A percentile compares a stretch with the other conserved stretches of the same genome.
phyloP scores from a whole-genome alignment of 1,140 invertebrate genomes.

The Atta cephalotes region DNA sequence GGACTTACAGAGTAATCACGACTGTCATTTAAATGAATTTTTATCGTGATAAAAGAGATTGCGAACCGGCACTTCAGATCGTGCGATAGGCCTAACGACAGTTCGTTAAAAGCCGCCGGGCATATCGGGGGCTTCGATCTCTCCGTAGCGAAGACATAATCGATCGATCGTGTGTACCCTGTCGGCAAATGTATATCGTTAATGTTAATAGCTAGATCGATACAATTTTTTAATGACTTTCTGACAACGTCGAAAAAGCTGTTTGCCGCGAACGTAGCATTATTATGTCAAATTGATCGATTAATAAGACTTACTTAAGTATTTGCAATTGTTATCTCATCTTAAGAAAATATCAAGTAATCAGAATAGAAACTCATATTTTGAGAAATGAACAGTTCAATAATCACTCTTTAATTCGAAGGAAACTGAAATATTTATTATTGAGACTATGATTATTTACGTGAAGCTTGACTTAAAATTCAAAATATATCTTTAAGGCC shows the following conservation, averaged over 20 bases:
- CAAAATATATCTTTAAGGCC: too few species aligned
- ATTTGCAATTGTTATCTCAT: constrained; percentile 1
- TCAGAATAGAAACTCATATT: background rate
- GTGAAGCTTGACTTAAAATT: background rate
- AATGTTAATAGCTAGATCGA: background rate
- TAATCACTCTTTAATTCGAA: background rate
- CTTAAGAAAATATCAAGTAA: background rate
- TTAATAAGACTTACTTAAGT: constrained; percentile 2
- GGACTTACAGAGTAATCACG: constrained; percentile 56
- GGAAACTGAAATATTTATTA: background rate
- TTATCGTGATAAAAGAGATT: constrained; percentile 64
- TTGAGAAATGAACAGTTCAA: background rate
- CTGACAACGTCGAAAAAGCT: constrained; percentile 22
- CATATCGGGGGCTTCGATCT: constrained; percentile 66
- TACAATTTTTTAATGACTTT: constrained; percentile 2
- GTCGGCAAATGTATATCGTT: constrained; percentile 22
- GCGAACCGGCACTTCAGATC: constrained; percentile 55
- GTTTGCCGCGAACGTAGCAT: background rate
- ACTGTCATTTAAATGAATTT: constrained; percentile 71
- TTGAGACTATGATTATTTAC: background rate
- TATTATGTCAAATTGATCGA: constrained; percentile 19
- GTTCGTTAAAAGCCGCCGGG: constrained; percentile 65
- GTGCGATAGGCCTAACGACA: constrained; percentile 70
- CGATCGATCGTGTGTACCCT: constrained; percentile 35
- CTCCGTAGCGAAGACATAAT: constrained; percentile 42